A percentile compares a stretch with the other conserved stretches of the same genome.
These are phyloP conservation scores for Peromyscus aztecus DNA, from an alignment of 2,797 vertebrate species.

Conservation along the genomic window DNA sequence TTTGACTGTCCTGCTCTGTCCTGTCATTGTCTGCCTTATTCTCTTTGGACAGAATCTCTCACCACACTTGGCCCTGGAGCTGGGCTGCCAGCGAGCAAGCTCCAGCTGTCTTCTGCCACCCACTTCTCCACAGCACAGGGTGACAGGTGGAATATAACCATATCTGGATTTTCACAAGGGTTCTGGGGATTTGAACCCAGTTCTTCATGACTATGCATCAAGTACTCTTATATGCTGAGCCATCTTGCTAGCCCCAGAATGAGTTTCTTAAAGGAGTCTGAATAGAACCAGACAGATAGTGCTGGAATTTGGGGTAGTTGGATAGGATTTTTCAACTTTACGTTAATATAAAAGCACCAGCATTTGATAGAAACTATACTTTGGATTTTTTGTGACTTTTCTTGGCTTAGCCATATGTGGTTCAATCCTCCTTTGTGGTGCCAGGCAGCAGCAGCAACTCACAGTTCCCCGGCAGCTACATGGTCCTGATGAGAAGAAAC, in stretches of 20 bases:
- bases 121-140: not conserved
- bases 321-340: not conserved
- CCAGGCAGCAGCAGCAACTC: not conserved
- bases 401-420: not conserved
- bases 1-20: not conserved
- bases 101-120: not conserved
- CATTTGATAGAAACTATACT: not conserved
- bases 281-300: not conserved
- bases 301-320: not conserved
- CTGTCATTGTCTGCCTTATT: not conserved
- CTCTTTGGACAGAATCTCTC: not conserved
- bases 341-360: not conserved
- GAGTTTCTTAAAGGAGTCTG: not conserved
- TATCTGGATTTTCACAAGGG: not conserved
- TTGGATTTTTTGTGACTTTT: not conserved
- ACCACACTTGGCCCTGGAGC: not conserved
- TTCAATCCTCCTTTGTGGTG: not conserved
- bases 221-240: not conserved
- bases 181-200: not conserved
- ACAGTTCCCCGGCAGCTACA: not conserved
- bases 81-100: rapidly evolving
- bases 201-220: not conserved
- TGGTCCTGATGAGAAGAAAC: not conserved
- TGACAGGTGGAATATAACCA: not conserved
- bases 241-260: not conserved